phyloP scores from a whole-genome alignment of 2,113 vertebrate genomes.

The Nannobrachium achirus region DNA sequence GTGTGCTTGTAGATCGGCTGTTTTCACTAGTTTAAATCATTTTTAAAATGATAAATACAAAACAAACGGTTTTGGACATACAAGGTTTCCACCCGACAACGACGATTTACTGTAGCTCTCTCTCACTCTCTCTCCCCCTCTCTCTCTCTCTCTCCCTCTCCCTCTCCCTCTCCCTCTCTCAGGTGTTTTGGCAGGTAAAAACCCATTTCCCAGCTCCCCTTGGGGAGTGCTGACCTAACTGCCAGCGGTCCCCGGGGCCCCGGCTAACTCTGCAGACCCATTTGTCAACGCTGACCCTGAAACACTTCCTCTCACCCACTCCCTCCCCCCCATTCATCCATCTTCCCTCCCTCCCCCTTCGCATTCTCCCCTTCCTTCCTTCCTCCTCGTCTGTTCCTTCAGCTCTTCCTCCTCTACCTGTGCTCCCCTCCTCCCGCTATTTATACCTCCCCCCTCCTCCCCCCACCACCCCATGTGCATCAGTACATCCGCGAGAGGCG shows the following conservation, averaged over 20 bases:
- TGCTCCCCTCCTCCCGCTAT: conserved; percentile 52
- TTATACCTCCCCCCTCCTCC: conserved; percentile 61
- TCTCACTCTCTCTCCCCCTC: neutral
- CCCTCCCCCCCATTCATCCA: conserved; percentile 25
- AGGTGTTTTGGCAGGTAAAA: conserved; percentile 67
- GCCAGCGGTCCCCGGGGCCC: conserved; percentile 69
- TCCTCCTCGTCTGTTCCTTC: no score
- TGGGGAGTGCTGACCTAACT: conserved; percentile 77
- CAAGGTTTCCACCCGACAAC: no score
- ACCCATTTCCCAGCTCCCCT: conserved; percentile 60
- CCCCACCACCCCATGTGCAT: conserved; percentile 19
- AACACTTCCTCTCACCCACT: conserved; percentile 46
- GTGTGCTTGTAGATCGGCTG: no score
- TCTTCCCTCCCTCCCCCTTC: conserved; percentile 51
- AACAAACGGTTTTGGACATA: no score
- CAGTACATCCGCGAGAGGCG: conserved; percentile 21
- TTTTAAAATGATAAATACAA: no score
- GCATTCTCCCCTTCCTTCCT: no score
- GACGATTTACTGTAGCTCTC: neutral
- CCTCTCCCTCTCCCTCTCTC: conserved; percentile 28
- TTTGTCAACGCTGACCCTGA: conserved; percentile 81
- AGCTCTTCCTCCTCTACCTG: conserved; percentile 47
- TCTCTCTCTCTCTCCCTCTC: neutral
- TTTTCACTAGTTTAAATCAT: no score
- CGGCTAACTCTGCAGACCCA: conserved; percentile 71